Evolutionary conservation across 2,113 vertebrate species (phyloP).

Genomic region (Hippocampus guttulatus): DNA sequence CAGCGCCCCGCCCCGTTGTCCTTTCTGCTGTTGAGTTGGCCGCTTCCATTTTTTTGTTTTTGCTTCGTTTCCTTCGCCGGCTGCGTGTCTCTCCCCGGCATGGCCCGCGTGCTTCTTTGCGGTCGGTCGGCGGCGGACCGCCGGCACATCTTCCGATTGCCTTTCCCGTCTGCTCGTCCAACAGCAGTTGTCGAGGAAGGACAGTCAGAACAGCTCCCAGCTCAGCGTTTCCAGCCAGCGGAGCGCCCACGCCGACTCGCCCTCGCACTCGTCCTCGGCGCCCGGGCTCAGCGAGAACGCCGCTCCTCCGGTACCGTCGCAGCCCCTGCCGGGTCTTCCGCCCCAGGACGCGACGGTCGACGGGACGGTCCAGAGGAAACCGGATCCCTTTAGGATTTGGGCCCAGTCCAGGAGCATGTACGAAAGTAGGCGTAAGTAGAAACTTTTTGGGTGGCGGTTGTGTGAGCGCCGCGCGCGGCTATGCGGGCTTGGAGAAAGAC

Average conservation of each 20-base stretch:
- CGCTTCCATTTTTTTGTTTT: not conserved
- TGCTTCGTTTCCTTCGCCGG: not conserved
- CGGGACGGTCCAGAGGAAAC: constrained; percentile 89
- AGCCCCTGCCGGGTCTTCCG: constrained; percentile 71
- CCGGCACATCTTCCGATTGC: constrained; percentile 23
- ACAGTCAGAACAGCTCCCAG: constrained; percentile 97
- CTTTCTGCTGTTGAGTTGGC: constrained; percentile 11
- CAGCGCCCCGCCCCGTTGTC: too few relatives aligned
- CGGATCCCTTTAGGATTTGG: constrained; percentile 99
- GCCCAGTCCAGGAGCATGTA: constrained; percentile 99
- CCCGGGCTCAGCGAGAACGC: constrained; percentile 71
- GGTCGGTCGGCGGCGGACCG: not conserved
- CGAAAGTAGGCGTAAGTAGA: constrained; percentile 99
- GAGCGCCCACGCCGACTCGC: constrained; percentile 86
- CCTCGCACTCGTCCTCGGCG: constrained; percentile 75
- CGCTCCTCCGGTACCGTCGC: constrained; percentile 67
- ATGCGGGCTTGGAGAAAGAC: constrained; percentile 23
- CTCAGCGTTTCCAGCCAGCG: constrained; percentile 93
- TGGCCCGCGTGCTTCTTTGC: not conserved
- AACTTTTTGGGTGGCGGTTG: constrained; percentile 65
- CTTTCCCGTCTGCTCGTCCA: constrained; percentile 25
- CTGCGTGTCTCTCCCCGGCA: constrained; percentile 7
- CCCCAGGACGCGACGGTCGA: constrained; percentile 79
- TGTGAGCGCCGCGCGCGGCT: constrained; percentile 47
- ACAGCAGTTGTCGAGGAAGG: constrained; percentile 96